A percentile compares a stretch with the other conserved stretches of the same genome.
Conservation (phyloP, 2,113 vertebrate genomes). For the Rynchops niger region DNA sequence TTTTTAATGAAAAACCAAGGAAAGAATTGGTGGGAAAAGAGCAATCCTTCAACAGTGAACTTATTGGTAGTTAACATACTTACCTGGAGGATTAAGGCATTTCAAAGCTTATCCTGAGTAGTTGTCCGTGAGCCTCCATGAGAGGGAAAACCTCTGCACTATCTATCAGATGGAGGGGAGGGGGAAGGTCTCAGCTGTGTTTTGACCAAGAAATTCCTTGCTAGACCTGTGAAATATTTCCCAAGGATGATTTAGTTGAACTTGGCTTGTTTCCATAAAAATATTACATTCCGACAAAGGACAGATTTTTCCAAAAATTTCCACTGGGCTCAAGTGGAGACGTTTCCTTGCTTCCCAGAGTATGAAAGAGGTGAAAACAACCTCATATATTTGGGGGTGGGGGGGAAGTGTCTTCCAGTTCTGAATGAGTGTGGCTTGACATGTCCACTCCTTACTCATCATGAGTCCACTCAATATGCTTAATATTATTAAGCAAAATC, state of each 20-base stretch:
- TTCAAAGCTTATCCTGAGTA: neutral
- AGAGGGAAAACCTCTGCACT: neutral
- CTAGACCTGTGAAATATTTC: slow-evolving; percentile 18
- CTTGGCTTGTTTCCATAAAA: neutral
- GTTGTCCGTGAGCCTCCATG: accelerated
- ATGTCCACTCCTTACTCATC: slow-evolving; percentile 10
- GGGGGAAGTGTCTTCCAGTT: neutral
- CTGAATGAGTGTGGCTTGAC: neutral
- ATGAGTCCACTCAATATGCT: neutral
- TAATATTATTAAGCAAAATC: neutral
- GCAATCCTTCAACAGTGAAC: neutral
- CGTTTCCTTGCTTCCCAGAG: neutral
- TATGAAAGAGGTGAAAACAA: neutral
- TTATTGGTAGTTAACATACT: neutral
- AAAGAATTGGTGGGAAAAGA: neutral
- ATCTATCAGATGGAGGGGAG: neutral
- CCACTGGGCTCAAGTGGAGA: neutral
- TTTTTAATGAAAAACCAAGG: neutral
- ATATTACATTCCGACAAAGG: neutral
- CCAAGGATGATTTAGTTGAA: neutral
- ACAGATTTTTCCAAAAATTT: neutral
- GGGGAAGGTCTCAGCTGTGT: neutral
- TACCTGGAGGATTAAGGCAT: neutral
- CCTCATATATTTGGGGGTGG: neutral
- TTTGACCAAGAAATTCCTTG: neutral